Evolutionary conservation across 2,888 invertebrate genomes (phyloP).

Genomic region (Sarcophaga subvicina): DNA sequence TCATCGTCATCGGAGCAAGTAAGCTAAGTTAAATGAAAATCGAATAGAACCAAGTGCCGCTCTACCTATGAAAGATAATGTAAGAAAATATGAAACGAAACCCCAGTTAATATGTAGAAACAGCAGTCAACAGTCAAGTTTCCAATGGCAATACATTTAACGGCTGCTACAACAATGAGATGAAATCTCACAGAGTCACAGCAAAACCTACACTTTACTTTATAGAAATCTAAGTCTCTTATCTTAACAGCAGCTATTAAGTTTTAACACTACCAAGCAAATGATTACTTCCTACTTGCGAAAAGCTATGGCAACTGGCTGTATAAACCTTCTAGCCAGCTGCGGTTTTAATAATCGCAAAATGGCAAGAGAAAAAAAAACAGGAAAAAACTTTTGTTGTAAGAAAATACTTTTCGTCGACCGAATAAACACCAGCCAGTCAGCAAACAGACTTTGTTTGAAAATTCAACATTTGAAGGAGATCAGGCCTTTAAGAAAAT

Average conservation of each 20-base stretch:
- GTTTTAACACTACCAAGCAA: constrained; percentile 68
- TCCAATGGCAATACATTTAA: constrained; percentile 22
- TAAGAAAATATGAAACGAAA: constrained; percentile 65
- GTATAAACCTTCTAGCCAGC: constrained; percentile 9
- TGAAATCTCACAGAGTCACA: constrained; percentile 46
- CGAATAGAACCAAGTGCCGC: constrained; percentile 15
- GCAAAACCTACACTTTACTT: constrained; percentile 61
- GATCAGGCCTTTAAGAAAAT: background rate
- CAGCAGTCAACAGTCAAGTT: background rate
- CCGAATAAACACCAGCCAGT: background rate
- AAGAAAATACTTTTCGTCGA: background rate
- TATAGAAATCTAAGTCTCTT: constrained; percentile 62
- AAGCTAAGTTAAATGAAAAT: background rate
- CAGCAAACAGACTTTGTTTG: background rate
- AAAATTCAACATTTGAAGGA: background rate
- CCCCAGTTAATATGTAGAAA: background rate
- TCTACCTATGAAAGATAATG: constrained; percentile 53
- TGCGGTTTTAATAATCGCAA: constrained; percentile 32
- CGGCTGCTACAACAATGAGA: constrained; percentile 50
- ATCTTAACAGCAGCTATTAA: constrained; percentile 70
- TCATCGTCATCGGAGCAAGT: background rate
- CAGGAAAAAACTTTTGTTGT: background rate
- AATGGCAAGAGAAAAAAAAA: background rate
- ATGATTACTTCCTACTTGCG: constrained; percentile 67
- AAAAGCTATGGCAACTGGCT: background rate